Evolutionary conservation across 2,797 vertebrate genomes (phyloP).

Genomic region (Scolopax rusticola): DNA sequence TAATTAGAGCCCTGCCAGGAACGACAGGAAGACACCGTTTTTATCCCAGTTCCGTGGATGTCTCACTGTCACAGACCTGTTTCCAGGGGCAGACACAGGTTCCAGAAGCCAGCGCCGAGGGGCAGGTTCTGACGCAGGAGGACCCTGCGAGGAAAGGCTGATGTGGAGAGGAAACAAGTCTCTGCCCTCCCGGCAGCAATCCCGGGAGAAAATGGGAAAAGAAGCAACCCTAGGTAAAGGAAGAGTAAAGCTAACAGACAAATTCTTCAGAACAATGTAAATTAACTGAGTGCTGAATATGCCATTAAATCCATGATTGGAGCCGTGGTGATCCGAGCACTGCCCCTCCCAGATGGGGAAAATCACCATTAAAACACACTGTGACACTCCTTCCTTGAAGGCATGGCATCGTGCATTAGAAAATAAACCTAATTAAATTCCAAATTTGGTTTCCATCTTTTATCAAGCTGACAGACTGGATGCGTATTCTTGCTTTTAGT

Average conservation of each 20-base stretch:
- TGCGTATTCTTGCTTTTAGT: neutral
- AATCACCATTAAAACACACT: neutral
- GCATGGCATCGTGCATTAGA: neutral
- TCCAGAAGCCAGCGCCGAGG: neutral
- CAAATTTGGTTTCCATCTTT: neutral
- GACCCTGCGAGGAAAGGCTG: neutral
- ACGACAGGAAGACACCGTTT: neutral
- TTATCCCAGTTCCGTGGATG: neutral
- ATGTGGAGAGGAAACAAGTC: neutral
- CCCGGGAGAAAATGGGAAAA: fast-evolving
- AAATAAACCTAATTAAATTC: neutral
- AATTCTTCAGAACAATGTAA: neutral
- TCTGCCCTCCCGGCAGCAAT: neutral
- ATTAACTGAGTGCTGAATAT: neutral
- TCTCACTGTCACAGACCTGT: neutral
- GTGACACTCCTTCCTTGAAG: fast-evolving
- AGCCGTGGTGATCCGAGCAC: neutral
- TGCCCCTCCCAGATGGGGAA: neutral
- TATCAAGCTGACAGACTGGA: neutral
- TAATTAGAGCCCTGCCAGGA: neutral
- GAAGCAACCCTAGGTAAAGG: neutral
- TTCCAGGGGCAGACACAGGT: neutral
- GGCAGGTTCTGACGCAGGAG: neutral
- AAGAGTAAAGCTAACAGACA: neutral
- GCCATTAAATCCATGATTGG: neutral